A percentile compares a stretch with the other conserved stretches of the same genome.
phyloP scores from a whole-genome alignment of 2,797 vertebrate species.

The Manis pentadactyla region DNA sequence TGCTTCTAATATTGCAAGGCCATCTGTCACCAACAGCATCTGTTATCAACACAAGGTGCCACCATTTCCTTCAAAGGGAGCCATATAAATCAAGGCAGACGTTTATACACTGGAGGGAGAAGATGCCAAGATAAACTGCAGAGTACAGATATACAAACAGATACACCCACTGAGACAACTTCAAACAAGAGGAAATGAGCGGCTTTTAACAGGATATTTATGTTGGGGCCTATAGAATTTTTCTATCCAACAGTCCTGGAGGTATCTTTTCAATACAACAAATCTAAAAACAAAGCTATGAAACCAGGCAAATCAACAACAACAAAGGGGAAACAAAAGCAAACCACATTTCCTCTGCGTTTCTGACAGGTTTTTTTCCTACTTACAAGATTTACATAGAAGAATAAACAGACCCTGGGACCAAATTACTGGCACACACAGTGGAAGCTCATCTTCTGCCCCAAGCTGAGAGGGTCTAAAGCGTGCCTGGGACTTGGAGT shows the following conservation, averaged over 20 bases:
- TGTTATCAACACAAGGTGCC: constrained; percentile 38
- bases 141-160: neutral
- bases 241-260: neutral
- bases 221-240: neutral
- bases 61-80: constrained; percentile 49
- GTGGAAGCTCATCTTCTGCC: neutral
- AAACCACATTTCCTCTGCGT: constrained; percentile 55
- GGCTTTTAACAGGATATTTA: constrained; percentile 3
- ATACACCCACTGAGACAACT: constrained; percentile 18
- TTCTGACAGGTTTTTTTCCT: neutral
- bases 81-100: constrained; percentile 69
- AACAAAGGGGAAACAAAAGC: constrained; percentile 45
- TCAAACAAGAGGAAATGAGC: neutral
- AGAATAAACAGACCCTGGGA: neutral
- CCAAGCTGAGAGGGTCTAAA: neutral
- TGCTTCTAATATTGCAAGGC: constrained; percentile 41
- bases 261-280: neutral
- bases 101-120: constrained; percentile 46
- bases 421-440: neutral
- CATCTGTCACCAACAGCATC: constrained; percentile 27
- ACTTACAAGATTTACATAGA: neutral
- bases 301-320: constrained; percentile 22
- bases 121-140: constrained; percentile 50
- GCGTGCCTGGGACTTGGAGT: neutral
- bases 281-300: constrained; percentile 43